Conservation (phyloP, 2,888 invertebrate species). For the Parapristionchus giblindavisi region DNA sequence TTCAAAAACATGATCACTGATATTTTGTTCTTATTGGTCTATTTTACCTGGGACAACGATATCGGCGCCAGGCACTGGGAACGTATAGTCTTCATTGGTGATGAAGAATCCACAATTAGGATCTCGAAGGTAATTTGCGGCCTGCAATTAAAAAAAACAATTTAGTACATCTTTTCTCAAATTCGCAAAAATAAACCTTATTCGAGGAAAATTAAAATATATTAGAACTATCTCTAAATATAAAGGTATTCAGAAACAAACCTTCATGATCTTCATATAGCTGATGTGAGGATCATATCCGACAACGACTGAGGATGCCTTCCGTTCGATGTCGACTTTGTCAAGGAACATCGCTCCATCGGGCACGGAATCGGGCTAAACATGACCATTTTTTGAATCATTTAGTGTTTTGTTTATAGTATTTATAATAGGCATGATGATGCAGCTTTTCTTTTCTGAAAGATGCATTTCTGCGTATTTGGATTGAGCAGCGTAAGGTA, state of each 20-base stretch:
- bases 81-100: constrained; percentile 90
- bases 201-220: too few relatives aligned
- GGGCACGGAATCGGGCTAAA: constrained; percentile 27
- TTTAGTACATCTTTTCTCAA: too few relatives aligned
- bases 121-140: constrained; percentile 85
- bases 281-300: constrained; percentile 88
- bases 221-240: too few relatives aligned
- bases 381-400: background rate
- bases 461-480: too few relatives aligned
- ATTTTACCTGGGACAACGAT: constrained; percentile 77
- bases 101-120: constrained; percentile 85
- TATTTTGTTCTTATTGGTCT: too few relatives aligned
- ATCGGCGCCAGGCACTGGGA: constrained; percentile 75
- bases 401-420: background rate
- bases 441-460: background rate
- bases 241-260: too few relatives aligned
- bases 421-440: background rate
- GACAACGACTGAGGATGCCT: constrained; percentile 87
- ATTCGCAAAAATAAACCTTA: too few relatives aligned
- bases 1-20: too few relatives aligned
- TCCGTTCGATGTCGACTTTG: constrained; percentile 42
- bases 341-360: constrained; percentile 19
- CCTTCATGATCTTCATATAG: constrained; percentile 86
- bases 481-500: too few relatives aligned
- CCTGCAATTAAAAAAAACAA: constrained; percentile 73